A percentile compares a stretch with the other conserved stretches of the same genome.
Conservation (phyloP, 2,113 vertebrate genomes). For the Syngnathus typhle region DNA sequence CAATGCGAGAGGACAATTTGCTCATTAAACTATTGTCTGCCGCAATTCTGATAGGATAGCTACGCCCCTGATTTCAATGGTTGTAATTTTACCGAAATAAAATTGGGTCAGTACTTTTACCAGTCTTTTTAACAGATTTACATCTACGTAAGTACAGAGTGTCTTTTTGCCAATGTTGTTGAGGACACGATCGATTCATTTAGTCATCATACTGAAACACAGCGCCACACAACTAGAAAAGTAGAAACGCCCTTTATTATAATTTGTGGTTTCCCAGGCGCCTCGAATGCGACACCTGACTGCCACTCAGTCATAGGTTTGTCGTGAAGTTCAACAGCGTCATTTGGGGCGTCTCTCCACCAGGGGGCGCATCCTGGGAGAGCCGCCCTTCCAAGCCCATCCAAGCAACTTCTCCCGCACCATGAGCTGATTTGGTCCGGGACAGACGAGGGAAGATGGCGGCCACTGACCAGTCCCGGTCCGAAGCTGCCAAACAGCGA, state of each 20-base stretch:
- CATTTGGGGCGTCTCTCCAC: constrained; percentile 27
- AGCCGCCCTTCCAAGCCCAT: constrained; percentile 30
- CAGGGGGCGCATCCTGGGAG: constrained; percentile 54
- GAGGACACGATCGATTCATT: too few species aligned
- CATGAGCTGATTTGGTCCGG: constrained; percentile 71
- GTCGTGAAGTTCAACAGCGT: constrained; percentile 11
- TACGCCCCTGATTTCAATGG: too few species aligned
- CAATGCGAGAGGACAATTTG: too few species aligned
- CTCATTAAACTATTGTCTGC: too few species aligned
- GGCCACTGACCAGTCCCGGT: constrained; percentile 80
- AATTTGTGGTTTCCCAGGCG: constrained; percentile 18
- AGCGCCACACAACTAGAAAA: not conserved
- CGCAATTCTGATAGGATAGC: too few species aligned
- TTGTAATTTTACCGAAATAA: too few species aligned
- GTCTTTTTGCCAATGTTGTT: too few species aligned
- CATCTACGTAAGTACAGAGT: too few species aligned
- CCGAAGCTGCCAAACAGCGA: constrained; percentile 77
- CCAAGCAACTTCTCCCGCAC: constrained; percentile 45
- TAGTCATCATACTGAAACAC: too few species aligned
- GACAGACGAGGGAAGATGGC: constrained; percentile 79
- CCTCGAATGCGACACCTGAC: constrained; percentile 28
- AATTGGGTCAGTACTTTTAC: not conserved
- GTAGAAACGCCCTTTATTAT: not conserved
- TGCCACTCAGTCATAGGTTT: constrained; percentile 29
- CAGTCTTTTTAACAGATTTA: not conserved